A percentile compares a stretch with the other conserved stretches of the same genome.
Conservation (phyloP, 1,140 invertebrate species). For the Acromyrmex echinatior region DNA sequence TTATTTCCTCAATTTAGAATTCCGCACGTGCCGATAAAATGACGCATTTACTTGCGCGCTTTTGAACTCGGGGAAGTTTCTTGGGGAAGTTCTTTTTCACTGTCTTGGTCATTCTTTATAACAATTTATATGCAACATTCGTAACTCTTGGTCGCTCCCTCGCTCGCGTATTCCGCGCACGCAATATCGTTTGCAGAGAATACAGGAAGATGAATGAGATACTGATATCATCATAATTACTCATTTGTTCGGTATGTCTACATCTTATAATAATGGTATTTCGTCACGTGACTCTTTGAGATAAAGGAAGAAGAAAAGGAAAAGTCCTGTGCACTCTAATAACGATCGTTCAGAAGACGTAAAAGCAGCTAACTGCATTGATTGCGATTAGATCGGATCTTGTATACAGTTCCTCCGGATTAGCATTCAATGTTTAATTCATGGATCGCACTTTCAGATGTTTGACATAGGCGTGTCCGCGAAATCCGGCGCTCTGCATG, state of each 20-base stretch:
- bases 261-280: constrained; percentile 21
- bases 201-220: constrained; percentile 11
- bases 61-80: constrained; percentile 64
- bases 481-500: constrained; percentile 14
- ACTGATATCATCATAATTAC: constrained; percentile 38
- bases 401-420: background rate
- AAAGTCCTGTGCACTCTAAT: background rate
- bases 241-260: constrained; percentile 33
- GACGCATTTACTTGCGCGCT: constrained; percentile 23
- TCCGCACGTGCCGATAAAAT: constrained; percentile 24
- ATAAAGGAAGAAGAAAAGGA: background rate
- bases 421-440: constrained; percentile 41
- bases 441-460: constrained; percentile 16
- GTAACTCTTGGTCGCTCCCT: background rate
- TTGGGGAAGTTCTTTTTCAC: constrained; percentile 33
- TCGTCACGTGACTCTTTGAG: background rate
- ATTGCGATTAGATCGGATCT: background rate
- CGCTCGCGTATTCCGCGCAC: constrained; percentile 53
- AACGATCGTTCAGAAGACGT: background rate
- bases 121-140: constrained; percentile 50
- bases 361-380: constrained; percentile 12
- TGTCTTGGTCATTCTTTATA: constrained; percentile 14
- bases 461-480: background rate
- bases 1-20: constrained; percentile 39
- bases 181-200: constrained; percentile 41